phyloP scores from a whole-genome alignment of 2,113 vertebrate genomes.

The Balaenoptera acutorostrata region DNA sequence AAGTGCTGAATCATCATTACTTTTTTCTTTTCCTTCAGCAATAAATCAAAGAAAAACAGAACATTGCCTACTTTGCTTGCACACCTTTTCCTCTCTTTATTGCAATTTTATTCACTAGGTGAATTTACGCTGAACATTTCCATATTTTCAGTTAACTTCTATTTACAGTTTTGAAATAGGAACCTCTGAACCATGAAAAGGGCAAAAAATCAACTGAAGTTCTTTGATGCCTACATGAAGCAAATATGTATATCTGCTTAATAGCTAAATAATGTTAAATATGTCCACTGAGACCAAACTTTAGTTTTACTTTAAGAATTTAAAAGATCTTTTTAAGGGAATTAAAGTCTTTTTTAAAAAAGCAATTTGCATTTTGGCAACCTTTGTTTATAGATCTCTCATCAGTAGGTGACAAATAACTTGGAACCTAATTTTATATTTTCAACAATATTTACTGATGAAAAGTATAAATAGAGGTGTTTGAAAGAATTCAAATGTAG shows the following conservation, averaged over 20 bases:
- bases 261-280: neutral
- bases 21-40: neutral
- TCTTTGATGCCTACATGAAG: neutral
- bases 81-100: neutral
- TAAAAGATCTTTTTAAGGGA: neutral
- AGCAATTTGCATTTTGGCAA: neutral
- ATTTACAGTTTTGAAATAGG: conserved; percentile 39
- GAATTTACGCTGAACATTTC: neutral
- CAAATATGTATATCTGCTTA: neutral
- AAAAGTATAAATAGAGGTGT: neutral
- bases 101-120: neutral
- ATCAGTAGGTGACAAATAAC: neutral
- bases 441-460: neutral
- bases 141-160: conserved; percentile 46
- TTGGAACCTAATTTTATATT: neutral
- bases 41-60: conserved; percentile 32
- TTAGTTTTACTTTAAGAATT: conserved; percentile 1
- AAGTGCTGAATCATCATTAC: neutral
- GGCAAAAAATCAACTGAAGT: neutral
- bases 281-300: neutral
- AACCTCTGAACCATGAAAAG: conserved; percentile 38
- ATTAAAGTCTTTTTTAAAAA: neutral
- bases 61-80: neutral
- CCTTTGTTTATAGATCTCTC: neutral
- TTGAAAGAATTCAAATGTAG: conserved; percentile 13